Base-by-base conservation (phyloP, 1,140 invertebrate species). In the Venturia canescens region DNA sequence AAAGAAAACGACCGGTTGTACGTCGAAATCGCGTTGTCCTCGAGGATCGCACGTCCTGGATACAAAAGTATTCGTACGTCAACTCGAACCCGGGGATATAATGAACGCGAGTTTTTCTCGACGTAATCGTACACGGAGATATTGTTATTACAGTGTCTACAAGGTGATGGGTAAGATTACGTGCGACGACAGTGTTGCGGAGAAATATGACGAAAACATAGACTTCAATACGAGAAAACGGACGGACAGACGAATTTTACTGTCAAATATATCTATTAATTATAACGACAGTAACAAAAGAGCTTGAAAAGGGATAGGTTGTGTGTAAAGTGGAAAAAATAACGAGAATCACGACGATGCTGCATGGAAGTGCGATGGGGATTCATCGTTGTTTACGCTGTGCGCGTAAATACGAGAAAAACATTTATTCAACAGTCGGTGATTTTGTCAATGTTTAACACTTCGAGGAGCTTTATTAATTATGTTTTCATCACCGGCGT, bases 401-500 rank as follows among this genome's bases (percentile, higher is more conserved):
- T 53, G 18, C 50, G 50, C 50, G 50, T 53, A 53, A 53, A 53
- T 53, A 53, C 34, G 69, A 71, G 7, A 27, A 74, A 29, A 53
- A 26, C 16, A 21, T 53, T 53, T 44, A 44, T 44, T 3, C 31
- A n/a, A 23, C 34, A 34, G 38, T 26, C 70, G 21, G n/a, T 72
- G 7, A 27, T 70, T n/a, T 38, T 70, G 38, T n/a, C 21, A 21
- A 16, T 71, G 9, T 44, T 71, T 71, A 7, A 34, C n/a, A 15
- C 26, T 23, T 23, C 9, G 38, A 84, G 83, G 87, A 86, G 88
- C 91, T 63, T 23, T 63, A 63, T 23, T 27, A 69, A 69, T 69
- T 86, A 94, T 94, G 93, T 94, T 93, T 89, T 92, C 92, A 80
- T 92, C 92, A 86, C 90, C 93, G 84, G 91, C 91, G 78, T 92